Percentiles rank a stretch among this genome's conserved stretches.
Evolutionary conservation across 2,888 invertebrate genomes (phyloP).

Genomic region (Cloeon dipterum): DNA sequence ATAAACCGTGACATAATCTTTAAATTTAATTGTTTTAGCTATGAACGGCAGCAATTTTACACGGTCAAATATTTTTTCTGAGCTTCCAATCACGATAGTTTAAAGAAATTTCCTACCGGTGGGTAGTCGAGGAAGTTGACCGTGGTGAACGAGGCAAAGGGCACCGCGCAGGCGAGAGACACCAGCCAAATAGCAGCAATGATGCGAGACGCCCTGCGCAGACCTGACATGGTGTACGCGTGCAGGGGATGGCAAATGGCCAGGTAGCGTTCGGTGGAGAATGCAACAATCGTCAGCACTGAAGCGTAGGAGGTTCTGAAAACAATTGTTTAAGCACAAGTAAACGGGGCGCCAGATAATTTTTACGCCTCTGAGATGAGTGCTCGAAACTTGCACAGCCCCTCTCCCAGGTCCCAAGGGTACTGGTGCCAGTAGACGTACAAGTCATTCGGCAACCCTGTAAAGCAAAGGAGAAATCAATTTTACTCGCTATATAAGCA

Average conservation of each 20-base stretch:
- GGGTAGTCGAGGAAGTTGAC: slow-evolving; percentile 56
- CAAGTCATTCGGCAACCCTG: slow-evolving; percentile 70
- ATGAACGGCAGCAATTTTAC: too few species aligned
- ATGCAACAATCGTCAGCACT: slow-evolving; percentile 75
- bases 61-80: too few species aligned
- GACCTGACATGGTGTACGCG: slow-evolving; percentile 59
- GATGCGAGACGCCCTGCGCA: slow-evolving; percentile 56
- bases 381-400: slow-evolving; percentile 59
- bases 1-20: too few species aligned
- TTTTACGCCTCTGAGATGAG: slow-evolving; percentile 68
- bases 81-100: too few species aligned
- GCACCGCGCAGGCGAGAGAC: slow-evolving; percentile 48
- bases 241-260: slow-evolving; percentile 78
- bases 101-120: too few species aligned
- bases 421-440: slow-evolving; percentile 73
- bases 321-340: slow-evolving; percentile 10
- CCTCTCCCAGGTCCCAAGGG: slow-evolving; percentile 58
- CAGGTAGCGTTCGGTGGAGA: slow-evolving; percentile 73
- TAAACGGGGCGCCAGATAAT: not conserved
- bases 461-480: too few species aligned
- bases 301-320: slow-evolving; percentile 72
- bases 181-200: slow-evolving; percentile 55
- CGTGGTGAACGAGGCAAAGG: slow-evolving; percentile 50
- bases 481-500: too few species aligned
- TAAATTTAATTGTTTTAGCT: too few species aligned